Percentiles rank a stretch among this genome's conserved stretches.
phyloP scores from a whole-genome alignment of 2,113 vertebrate genomes.

The Embiotoca jacksoni region DNA sequence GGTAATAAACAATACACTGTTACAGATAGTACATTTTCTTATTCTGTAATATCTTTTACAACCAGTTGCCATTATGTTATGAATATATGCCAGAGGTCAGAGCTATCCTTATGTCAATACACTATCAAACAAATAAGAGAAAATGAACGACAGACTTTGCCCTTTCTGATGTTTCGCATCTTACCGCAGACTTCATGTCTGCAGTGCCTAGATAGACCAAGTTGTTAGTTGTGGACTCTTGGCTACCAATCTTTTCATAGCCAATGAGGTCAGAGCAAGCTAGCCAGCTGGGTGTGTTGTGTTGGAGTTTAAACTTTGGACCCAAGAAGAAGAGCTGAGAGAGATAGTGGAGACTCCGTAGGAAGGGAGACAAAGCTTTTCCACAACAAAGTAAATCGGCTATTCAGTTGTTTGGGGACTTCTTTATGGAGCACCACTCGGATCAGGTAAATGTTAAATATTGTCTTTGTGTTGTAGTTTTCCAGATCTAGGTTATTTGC shows the following conservation, averaged over 20 bases:
- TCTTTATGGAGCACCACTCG: slow-evolving; percentile 68
- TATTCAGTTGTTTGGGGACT: slow-evolving; percentile 18
- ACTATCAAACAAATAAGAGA: slow-evolving; percentile 33
- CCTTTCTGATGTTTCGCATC: slow-evolving; percentile 49
- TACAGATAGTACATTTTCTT: background rate
- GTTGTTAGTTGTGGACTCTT: slow-evolving; percentile 26
- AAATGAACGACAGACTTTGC: slow-evolving; percentile 63
- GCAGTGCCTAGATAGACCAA: slow-evolving; percentile 34
- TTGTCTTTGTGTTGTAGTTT: background rate
- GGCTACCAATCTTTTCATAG: slow-evolving; percentile 37
- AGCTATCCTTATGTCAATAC: slow-evolving; percentile 61
- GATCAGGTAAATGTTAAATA: slow-evolving; percentile 67
- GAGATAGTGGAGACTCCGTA: slow-evolving; percentile 46
- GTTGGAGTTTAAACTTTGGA: slow-evolving; percentile 85
- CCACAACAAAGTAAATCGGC: slow-evolving; percentile 19
- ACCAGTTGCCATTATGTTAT: slow-evolving; percentile 11
- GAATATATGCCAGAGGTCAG: slow-evolving; percentile 65
- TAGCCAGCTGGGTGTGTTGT: slow-evolving; percentile 68
- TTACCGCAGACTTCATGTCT: slow-evolving; percentile 37
- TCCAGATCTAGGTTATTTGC: background rate
- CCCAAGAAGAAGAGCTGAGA: slow-evolving; percentile 52
- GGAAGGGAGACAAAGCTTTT: slow-evolving; percentile 6
- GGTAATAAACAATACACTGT: no score
- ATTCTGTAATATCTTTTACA: background rate
- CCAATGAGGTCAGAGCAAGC: slow-evolving; percentile 63